Conservation (phyloP, 1,140 invertebrate species). For the Drosophila pectinifera region DNA sequence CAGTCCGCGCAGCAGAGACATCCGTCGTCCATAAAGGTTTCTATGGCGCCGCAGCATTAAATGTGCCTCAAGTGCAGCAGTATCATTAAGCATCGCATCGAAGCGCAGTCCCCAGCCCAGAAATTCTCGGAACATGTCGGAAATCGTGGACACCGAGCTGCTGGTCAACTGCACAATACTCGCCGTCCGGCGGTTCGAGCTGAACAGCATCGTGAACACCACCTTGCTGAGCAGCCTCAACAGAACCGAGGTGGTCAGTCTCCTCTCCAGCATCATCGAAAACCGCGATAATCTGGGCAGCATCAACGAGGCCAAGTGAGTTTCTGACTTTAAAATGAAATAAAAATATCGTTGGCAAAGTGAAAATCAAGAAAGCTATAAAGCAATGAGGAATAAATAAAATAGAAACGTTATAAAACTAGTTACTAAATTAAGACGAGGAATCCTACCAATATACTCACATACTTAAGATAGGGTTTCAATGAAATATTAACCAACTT, state of each 20-base stretch:
- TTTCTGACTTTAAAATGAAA: conserved; percentile 1
- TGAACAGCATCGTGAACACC: conserved; percentile 78
- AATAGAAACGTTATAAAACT: not conserved
- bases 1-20: not conserved
- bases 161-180: conserved; percentile 83
- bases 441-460: too few relatives aligned
- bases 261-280: conserved; percentile 79
- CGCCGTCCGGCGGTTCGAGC: conserved; percentile 76
- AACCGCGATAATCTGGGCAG: conserved; percentile 78
- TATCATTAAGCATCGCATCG: conserved; percentile 54
- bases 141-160: conserved; percentile 81
- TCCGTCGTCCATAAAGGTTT: conserved; percentile 25
- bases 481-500: too few relatives aligned
- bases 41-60: conserved; percentile 50
- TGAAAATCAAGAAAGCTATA: not conserved
- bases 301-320: conserved; percentile 83
- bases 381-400: not conserved
- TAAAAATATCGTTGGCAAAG: not conserved
- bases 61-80: conserved; percentile 46
- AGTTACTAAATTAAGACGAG: too few relatives aligned
- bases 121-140: conserved; percentile 63
- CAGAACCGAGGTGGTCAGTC: conserved; percentile 75
- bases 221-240: conserved; percentile 69
- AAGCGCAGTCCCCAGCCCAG: not conserved
- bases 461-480: not conserved